These are phyloP conservation scores for Glossophaga mutica DNA, from an alignment of 2,797 vertebrate species.

Conservation along the genomic window DNA sequence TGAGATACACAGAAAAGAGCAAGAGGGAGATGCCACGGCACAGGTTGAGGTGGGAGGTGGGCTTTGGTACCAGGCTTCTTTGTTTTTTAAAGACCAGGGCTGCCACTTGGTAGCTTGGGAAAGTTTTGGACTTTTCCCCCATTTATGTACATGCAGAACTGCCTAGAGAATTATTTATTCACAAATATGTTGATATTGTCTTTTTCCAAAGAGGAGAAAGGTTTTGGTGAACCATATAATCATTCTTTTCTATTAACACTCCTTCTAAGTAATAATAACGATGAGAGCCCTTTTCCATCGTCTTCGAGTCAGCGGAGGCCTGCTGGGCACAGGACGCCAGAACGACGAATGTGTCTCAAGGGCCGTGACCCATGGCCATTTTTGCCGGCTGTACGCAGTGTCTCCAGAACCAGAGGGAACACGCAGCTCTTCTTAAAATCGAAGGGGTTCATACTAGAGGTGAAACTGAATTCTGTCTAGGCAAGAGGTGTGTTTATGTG, in stretches of 20 bases:
- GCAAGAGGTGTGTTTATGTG: neutral
- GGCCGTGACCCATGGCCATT: neutral
- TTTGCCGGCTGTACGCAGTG: neutral
- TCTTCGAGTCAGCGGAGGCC: neutral
- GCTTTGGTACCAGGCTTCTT: neutral
- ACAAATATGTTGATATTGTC: neutral
- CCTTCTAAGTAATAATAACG: neutral
- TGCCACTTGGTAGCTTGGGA: neutral
- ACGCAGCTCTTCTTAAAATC: neutral
- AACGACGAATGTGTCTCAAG: neutral
- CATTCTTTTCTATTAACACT: neutral
- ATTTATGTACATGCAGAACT: neutral
- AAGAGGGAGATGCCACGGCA: no score
- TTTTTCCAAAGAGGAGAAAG: neutral
- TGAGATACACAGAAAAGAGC: neutral
- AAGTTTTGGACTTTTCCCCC: neutral
- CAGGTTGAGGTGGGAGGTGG: neutral
- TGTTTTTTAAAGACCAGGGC: neutral
- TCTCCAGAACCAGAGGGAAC: neutral
- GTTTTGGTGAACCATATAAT: neutral
- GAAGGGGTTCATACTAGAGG: neutral
- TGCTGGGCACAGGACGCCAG: neutral
- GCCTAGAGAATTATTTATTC: neutral
- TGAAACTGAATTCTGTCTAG: neutral
- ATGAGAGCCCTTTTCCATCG: neutral